Percentiles rank a stretch among this genome's conserved stretches.
Evolutionary conservation across 2,797 vertebrate species (phyloP).

Genomic region (Phalloptychus januarius): DNA sequence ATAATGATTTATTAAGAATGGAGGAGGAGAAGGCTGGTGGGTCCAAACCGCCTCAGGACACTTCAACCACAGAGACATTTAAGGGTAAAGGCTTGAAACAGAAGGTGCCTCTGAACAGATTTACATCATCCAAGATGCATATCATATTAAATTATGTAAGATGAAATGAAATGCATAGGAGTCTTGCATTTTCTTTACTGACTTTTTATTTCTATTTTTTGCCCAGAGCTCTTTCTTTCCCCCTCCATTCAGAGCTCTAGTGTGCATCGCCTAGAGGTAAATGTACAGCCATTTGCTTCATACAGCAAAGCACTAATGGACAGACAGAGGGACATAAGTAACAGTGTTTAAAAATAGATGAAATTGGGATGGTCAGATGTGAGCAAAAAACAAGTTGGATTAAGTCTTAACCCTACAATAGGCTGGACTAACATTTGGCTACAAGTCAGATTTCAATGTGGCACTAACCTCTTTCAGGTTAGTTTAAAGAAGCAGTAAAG

Average conservation of each 20-base stretch:
- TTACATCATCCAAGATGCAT: slow-evolving; percentile 83
- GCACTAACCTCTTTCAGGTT: slow-evolving; percentile 2
- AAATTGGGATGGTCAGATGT: slow-evolving; percentile 69
- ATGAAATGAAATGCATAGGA: slow-evolving; percentile 80
- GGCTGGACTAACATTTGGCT: not conserved
- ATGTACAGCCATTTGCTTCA: slow-evolving; percentile 78
- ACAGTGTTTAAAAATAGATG: slow-evolving; percentile 83
- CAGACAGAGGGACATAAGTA: slow-evolving; percentile 60
- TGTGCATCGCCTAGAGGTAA: slow-evolving; percentile 76
- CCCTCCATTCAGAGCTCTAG: slow-evolving; percentile 37
- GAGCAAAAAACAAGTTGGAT: slow-evolving; percentile 76
- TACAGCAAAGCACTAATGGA: slow-evolving; percentile 75
- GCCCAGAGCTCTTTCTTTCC: slow-evolving; percentile 24
- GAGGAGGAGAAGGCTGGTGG: slow-evolving; percentile 64
- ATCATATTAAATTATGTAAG: slow-evolving; percentile 85
- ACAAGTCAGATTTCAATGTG: not conserved
- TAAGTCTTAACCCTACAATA: slow-evolving; percentile 62
- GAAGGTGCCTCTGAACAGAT: slow-evolving; percentile 77
- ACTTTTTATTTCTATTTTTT: slow-evolving; percentile 20
- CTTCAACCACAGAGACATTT: slow-evolving; percentile 80
- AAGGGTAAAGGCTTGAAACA: slow-evolving; percentile 78
- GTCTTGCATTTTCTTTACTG: slow-evolving; percentile 70
- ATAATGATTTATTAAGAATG: slow-evolving; percentile 84
- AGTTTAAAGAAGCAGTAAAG: not conserved
- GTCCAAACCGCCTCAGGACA: slow-evolving; percentile 82